Evolutionary conservation across 35 echinoderm and acorn worm species (phyloP), one percentile per base, ranked within the genome.

Genomic region (Ophiothrix spiculata): DNA sequence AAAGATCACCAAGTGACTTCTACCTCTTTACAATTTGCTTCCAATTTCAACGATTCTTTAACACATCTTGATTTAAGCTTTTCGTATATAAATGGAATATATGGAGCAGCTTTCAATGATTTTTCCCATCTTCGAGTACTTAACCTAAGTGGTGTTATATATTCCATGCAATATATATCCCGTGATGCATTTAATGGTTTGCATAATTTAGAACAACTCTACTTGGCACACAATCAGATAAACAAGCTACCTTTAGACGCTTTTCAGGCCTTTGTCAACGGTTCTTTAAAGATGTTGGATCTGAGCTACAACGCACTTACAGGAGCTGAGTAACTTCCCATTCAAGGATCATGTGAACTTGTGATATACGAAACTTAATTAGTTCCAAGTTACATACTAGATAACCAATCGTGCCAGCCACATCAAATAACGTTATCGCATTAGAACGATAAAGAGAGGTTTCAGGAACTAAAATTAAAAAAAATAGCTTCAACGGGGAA

Each of bases 21-120:
- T 54, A 54, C 45, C 21, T 54, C 45, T 21, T 21, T 54, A 25
- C 60, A 69, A 28, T 69, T n/a, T n/a, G n/a, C n/a, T n/a, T n/a
- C n/a, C n/a, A n/a, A n/a, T n/a, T n/a, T n/a, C n/a, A n/a, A n/a
- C n/a, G n/a, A n/a, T n/a, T n/a, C n/a, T n/a, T n/a, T n/a, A n/a
- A n/a, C n/a, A n/a, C n/a, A n/a, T n/a, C n/a, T 69, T 25, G 60
- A 69, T 69, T 69, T 69, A 69, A 69, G 60, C 60, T 69, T 12
- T 15, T 69, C 60, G 29, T 69, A 12, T 2, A 25, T 69, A 69
- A 2, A 69, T 69, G 60, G 60, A 6, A 69, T 69, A 69, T 69
- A 69, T 25, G 60, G 60, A 69, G 3, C 60, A 25, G 60, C 60
- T 15, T 69, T 69, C 60, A 2, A 4, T 4, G 60, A n/a, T 15